Conservation (phyloP, 2,113 vertebrate species). For the Syngnathus floridae region DNA sequence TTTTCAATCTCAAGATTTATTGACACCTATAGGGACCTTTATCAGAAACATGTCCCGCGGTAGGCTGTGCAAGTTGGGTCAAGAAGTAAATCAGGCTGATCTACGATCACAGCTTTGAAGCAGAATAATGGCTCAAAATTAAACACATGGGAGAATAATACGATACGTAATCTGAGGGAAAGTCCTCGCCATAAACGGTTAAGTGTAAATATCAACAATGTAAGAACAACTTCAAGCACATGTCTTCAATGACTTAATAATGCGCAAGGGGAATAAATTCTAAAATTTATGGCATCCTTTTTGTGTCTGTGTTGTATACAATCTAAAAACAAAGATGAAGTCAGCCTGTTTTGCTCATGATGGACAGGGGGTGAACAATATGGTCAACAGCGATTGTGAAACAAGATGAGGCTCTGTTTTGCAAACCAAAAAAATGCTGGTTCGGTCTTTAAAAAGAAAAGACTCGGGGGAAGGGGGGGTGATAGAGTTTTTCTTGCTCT, state of each 20-base stretch:
- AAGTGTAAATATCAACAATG: not conserved
- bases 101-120: not conserved
- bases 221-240: not conserved
- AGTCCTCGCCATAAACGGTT: not conserved
- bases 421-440: constrained; percentile 34
- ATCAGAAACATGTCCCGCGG: constrained; percentile 9
- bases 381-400: constrained; percentile 18
- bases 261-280: constrained; percentile 11
- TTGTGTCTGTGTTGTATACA: not conserved
- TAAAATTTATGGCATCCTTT: not conserved
- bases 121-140: constrained; percentile 5
- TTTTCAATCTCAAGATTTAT: constrained; percentile 10
- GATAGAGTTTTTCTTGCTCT: constrained; percentile 33
- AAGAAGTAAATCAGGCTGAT: constrained; percentile 15
- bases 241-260: constrained; percentile 11
- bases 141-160: constrained; percentile 16
- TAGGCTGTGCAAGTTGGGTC: not conserved
- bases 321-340: constrained; percentile 17
- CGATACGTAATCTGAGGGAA: not conserved
- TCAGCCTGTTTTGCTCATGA: constrained; percentile 11
- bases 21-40: not conserved
- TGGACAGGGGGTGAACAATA: constrained; percentile 6
- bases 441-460: constrained; percentile 35
- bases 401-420: constrained; percentile 32
- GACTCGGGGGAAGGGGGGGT: constrained; percentile 12